Base-by-base conservation (phyloP, 2,113 vertebrate species). In the Turnix velox region DNA sequence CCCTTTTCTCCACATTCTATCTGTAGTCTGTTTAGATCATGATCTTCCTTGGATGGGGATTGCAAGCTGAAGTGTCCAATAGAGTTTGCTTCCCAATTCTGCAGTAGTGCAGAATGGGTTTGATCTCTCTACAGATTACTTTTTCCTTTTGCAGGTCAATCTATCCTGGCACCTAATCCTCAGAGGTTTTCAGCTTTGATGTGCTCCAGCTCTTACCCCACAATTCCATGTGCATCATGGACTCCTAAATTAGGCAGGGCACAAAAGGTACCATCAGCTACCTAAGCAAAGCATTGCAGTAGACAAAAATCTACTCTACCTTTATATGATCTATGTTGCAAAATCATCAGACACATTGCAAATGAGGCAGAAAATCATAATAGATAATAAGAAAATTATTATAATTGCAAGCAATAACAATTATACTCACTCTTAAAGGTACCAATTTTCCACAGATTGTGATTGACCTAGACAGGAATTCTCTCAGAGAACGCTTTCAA, bases 381-480 rank as follows among this genome's bases (percentile, higher is more conserved):
- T 5, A 84, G 25, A 55, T 43, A 75, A 46, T 55, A 51, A 57
- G 27, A 72, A 63, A 88, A 87, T 81, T 1, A 69, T 74, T 68
- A 66, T 66, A 87, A 93, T 80, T 74, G 39, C 43, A 83, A 59
- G 39, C n/a, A 94, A 23, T 52, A 89, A 68, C 61, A 87, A 80
- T 39, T 66, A 42, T 18, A 88, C 23, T 84, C 12, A 24, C 23
- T 80, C 45, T 58, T 58, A 62, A 82, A 83, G 19, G 48, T 46
- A 68, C 10, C n/a, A 39, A 91, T 92, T 96, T 95, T 83, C 74
- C 85, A 84, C 88, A 57, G 40, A 72, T 18, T 87, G 39, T 91
- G 49, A 80, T 66, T 96, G 90, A 96, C 65, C 51, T 35, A 67
- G 23, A 58, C 25, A 68, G 31, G 30, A 75, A 59, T 93, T 83